Percentiles rank a stretch among this genome's conserved stretches.
Evolutionary conservation across 2,888 invertebrate genomes (phyloP).

Genomic region (Gibbula magus): DNA sequence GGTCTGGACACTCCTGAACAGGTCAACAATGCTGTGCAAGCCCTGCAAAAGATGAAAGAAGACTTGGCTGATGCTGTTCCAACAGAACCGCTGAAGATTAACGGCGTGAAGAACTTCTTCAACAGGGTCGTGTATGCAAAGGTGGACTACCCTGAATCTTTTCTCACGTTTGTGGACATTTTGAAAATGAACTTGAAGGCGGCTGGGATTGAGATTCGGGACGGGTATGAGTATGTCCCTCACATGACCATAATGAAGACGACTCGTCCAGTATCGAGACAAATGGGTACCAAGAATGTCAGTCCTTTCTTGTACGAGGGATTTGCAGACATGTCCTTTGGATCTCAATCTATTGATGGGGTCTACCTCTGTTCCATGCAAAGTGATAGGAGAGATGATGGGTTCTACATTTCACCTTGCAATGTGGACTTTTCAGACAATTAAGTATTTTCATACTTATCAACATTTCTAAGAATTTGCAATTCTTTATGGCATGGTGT

Average conservation of each 20-base stretch:
- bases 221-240: slow-evolving; percentile 74
- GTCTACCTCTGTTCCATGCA: slow-evolving; percentile 74
- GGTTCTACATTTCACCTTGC: slow-evolving; percentile 70
- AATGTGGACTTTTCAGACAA: slow-evolving; percentile 35
- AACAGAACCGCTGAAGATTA: slow-evolving; percentile 56
- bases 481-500: too few species aligned
- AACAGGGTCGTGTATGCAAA: slow-evolving; percentile 74
- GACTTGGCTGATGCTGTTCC: slow-evolving; percentile 56
- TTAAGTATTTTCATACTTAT: too few species aligned
- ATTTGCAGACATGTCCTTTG: slow-evolving; percentile 69
- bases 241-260: slow-evolving; percentile 76
- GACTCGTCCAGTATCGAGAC: slow-evolving; percentile 66
- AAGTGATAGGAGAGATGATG: slow-evolving; percentile 68
- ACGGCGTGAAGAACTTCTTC: slow-evolving; percentile 72
- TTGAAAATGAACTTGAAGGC: slow-evolving; percentile 64
- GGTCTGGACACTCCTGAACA: slow-evolving; percentile 71
- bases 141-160: slow-evolving; percentile 64
- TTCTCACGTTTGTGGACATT: slow-evolving; percentile 67
- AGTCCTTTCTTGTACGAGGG: slow-evolving; percentile 68
- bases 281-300: slow-evolving; percentile 68
- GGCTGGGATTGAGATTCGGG: slow-evolving; percentile 71
- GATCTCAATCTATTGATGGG: slow-evolving; percentile 68
- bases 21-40: slow-evolving; percentile 57
- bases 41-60: slow-evolving; percentile 50
- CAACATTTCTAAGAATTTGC: too few species aligned